Conservation (phyloP, 1,140 invertebrate species). For the Drosophila pruinosa region DNA sequence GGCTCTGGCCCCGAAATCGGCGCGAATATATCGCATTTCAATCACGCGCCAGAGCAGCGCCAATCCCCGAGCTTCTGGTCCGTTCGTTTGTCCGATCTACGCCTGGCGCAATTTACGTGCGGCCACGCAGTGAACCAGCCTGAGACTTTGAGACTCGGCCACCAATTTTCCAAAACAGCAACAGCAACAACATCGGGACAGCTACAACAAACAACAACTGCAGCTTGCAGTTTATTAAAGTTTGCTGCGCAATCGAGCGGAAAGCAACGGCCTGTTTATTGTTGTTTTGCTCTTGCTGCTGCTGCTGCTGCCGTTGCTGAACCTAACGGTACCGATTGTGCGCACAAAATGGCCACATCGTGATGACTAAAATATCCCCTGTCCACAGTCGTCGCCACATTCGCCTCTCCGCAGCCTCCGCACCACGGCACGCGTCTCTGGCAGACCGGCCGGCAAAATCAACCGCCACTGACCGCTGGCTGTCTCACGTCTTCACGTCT, state of each 20-base stretch:
- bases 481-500: not conserved
- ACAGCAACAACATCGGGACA: conserved; percentile 39
- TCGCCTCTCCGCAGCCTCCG: not conserved
- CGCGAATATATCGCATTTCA: conserved; percentile 81
- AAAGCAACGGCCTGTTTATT: conserved; percentile 59
- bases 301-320: conserved; percentile 34
- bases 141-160: conserved; percentile 28
- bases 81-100: conserved; percentile 17
- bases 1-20: conserved; percentile 68
- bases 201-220: conserved; percentile 51
- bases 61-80: conserved; percentile 34
- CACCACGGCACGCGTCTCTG: conserved; percentile 55
- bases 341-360: conserved; percentile 74
- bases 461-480: conserved; percentile 4
- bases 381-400: not conserved
- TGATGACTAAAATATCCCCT: conserved; percentile 58
- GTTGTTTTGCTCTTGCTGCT: conserved; percentile 35
- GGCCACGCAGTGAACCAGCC: conserved; percentile 54
- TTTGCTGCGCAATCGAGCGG: conserved; percentile 71
- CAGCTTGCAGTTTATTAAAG: conserved; percentile 75
- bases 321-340: conserved; percentile 79
- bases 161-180: conserved; percentile 47
- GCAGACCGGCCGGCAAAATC: conserved; percentile 55
- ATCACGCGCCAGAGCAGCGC: conserved; percentile 65
- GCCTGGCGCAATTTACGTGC: conserved; percentile 71